Percentiles rank a stretch among this genome's conserved stretches.
phyloP scores from a whole-genome alignment of 1,140 invertebrate species.

The Plodia interpunctella region DNA sequence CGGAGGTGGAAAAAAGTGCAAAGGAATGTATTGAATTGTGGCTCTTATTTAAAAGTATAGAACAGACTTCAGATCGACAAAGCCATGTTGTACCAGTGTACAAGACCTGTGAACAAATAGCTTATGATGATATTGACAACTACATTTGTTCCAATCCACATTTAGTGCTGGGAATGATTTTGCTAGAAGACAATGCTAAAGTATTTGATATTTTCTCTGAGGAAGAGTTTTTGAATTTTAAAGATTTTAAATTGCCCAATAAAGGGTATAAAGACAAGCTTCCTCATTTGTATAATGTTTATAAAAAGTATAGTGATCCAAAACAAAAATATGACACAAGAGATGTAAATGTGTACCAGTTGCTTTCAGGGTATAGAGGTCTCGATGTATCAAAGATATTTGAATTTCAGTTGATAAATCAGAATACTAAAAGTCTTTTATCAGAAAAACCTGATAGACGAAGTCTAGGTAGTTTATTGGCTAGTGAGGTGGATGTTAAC shows the following conservation, averaged over 20 bases:
- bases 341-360: conserved; percentile 78
- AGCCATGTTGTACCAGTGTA: conserved; percentile 70
- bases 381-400: conserved; percentile 78
- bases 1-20: conserved; percentile 54
- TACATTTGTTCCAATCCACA: conserved; percentile 69
- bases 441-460: conserved; percentile 60
- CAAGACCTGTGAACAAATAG: conserved; percentile 72
- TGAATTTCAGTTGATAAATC: conserved; percentile 74
- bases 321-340: conserved; percentile 53
- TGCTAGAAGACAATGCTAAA: conserved; percentile 61
- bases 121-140: conserved; percentile 57
- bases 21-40: conserved; percentile 71
- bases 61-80: conserved; percentile 64
- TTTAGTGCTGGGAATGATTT: conserved; percentile 66
- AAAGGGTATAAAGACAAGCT: conserved; percentile 62
- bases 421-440: conserved; percentile 43
- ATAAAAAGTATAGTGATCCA: conserved; percentile 55
- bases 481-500: conserved; percentile 50
- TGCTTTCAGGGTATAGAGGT: conserved; percentile 77
- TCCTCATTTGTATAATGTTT: conserved; percentile 70
- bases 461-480: conserved; percentile 65
- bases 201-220: conserved; percentile 73
- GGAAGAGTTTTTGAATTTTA: conserved; percentile 58
- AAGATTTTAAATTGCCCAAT: conserved; percentile 65
- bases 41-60: conserved; percentile 71